phyloP scores from a whole-genome alignment of 1,140 invertebrate species.

The Drosophila quadrilineata region DNA sequence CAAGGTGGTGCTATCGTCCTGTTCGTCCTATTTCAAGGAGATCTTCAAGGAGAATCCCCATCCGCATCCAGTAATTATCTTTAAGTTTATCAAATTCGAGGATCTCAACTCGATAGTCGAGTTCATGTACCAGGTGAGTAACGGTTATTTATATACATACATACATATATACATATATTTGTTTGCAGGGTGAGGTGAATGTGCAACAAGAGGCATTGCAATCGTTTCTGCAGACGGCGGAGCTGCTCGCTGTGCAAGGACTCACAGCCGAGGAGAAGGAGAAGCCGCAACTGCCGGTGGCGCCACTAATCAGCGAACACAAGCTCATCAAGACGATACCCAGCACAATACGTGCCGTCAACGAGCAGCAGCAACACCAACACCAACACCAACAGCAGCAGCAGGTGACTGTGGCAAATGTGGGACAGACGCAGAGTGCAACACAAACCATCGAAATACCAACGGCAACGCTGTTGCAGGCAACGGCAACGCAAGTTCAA shows the following conservation, averaged over 20 bases:
- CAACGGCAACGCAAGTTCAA: slow-evolving; percentile 66
- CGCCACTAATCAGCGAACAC: slow-evolving; percentile 72
- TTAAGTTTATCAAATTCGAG: slow-evolving; percentile 91
- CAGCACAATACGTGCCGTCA: slow-evolving; percentile 74
- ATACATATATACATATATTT: not conserved
- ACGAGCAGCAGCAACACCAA: slow-evolving; percentile 61
- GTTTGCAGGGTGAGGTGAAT: slow-evolving; percentile 90
- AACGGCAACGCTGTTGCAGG: slow-evolving; percentile 66
- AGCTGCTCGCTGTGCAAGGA: slow-evolving; percentile 93
- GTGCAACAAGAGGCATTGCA: slow-evolving; percentile 93
- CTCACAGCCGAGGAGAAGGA: slow-evolving; percentile 85
- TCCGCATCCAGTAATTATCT: slow-evolving; percentile 92
- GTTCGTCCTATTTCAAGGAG: slow-evolving; percentile 91
- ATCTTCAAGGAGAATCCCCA: slow-evolving; percentile 92
- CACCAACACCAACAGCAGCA: slow-evolving; percentile 43
- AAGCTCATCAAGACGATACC: slow-evolving; percentile 80
- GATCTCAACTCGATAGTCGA: slow-evolving; percentile 91
- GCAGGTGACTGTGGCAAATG: slow-evolving; percentile 30
- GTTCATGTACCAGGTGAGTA: slow-evolving; percentile 88
- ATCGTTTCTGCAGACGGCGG: slow-evolving; percentile 93
- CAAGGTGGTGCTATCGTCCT: slow-evolving; percentile 92
- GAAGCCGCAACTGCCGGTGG: slow-evolving; percentile 68
- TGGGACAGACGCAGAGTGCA: slow-evolving; percentile 43
- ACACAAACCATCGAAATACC: slow-evolving; percentile 79
- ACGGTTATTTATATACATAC: too few species aligned